These are phyloP conservation scores for Gymnoscopelus braueri DNA, from an alignment of 2,797 vertebrate species.

Conservation along the genomic window DNA sequence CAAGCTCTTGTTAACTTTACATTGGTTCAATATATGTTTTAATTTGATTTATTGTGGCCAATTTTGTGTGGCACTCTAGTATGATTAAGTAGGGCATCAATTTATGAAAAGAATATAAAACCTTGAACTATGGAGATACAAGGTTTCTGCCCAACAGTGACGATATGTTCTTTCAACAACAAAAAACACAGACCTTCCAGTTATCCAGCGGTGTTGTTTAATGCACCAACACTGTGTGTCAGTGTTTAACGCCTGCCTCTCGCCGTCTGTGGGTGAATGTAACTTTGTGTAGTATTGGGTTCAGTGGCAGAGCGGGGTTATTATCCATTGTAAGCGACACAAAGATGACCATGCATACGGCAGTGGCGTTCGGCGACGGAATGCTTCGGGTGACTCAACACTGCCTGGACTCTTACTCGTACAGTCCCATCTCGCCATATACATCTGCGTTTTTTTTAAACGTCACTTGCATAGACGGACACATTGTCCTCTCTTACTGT, in stretches of 20 bases:
- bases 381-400: constrained; percentile 38
- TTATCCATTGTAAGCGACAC: constrained; percentile 39
- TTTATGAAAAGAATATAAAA: too few species aligned
- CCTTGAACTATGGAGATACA: too few species aligned
- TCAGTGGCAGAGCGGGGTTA: constrained; percentile 20
- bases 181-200: background rate
- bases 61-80: too few species aligned
- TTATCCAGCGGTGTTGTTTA: background rate
- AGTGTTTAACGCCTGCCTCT: background rate
- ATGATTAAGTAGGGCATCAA: too few species aligned
- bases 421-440: background rate
- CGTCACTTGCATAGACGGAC: constrained; percentile 30
- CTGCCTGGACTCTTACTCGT: background rate
- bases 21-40: too few species aligned
- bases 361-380: constrained; percentile 8
- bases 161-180: too few species aligned
- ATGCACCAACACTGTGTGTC: constrained; percentile 2
- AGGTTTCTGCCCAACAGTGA: too few species aligned
- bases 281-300: constrained; percentile 29
- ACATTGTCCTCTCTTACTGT: constrained; percentile 32
- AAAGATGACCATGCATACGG: constrained; percentile 38
- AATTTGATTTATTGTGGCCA: too few species aligned
- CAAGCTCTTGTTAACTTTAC: too few species aligned
- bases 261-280: constrained; percentile 7
- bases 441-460: constrained; percentile 15